Base-by-base conservation (phyloP, 2,888 invertebrate species). In the Mongoloraphidia duomilia region DNA sequence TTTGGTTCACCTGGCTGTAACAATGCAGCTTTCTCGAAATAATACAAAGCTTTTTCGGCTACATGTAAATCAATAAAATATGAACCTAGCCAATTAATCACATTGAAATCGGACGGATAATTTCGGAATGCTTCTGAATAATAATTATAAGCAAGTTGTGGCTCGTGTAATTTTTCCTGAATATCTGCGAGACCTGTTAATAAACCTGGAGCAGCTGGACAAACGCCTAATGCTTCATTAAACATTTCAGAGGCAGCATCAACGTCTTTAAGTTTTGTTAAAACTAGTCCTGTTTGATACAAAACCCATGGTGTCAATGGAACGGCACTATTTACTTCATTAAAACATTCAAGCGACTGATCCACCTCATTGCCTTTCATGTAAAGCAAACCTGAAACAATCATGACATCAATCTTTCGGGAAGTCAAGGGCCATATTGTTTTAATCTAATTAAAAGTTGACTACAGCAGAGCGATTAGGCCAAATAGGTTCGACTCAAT, bases 31-130 rank as follows among this genome's bases (percentile, higher is more conserved):
- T 81, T 79, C 64, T 90, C 85, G 62, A 90, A 91, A 65, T 86
- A 92, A 26, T 72, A 71, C 37, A 87, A 74, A 1, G 92, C 91
- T 64, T 89, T 90, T 63, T 93, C 92, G 34, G 87, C 82, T 43
- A 90, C 82, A 69, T 91, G 89, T 63, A 89, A 79, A 59, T 90
- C 88, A 52, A 91, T 83, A 62, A 86, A 90, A 65, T 93, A 89
- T 0, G 88, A 85, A 26, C 90, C 92, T 47, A 93, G 74, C 80
- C 92, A 92, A 61, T 89, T 86, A 54, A 92, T 84, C 1, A 89
- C 86, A 44, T 80, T 78, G 49, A 84, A 70, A 62, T 81, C 80
- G 26, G 81, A 79, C 13, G 84, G 84, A 60, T 78, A 80, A 61
- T 80, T 78, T 50, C 82, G 74, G 62, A 78, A 82, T 3, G 82